A percentile compares a stretch with the other conserved stretches of the same genome.
These are phyloP conservation scores for Ara ararauna DNA, from an alignment of 2,797 vertebrate genomes.

Conservation along the genomic window DNA sequence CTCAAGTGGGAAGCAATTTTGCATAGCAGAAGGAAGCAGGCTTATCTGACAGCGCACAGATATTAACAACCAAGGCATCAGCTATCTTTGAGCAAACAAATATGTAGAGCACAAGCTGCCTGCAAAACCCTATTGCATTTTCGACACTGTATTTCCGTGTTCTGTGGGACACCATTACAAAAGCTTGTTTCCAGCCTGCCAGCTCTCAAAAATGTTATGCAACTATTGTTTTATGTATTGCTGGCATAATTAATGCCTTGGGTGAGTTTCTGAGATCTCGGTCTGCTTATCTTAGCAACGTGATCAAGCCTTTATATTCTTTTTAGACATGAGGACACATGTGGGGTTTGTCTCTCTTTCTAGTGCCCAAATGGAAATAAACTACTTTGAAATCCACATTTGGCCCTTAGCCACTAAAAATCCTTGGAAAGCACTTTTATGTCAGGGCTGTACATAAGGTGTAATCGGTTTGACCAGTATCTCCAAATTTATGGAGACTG, in stretches of 20 bases:
- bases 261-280: background rate
- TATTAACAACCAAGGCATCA: background rate
- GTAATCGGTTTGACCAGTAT: background rate
- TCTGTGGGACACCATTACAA: background rate
- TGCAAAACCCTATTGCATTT: background rate
- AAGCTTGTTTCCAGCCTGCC: background rate
- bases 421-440: background rate
- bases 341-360: background rate
- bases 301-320: background rate
- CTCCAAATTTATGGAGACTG: background rate
- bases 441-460: background rate
- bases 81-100: constrained; percentile 3
- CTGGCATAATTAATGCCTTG: background rate
- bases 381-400: background rate
- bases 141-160: background rate
- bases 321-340: background rate
- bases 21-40: background rate
- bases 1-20: background rate
- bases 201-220: background rate
- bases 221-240: background rate
- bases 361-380: background rate
- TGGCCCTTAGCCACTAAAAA: background rate
- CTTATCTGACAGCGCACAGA: background rate
- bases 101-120: background rate
- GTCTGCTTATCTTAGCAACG: background rate